Conservation (phyloP, 37 sponge, comb jelly and placozoan species). For the Spongia lamella region DNA sequence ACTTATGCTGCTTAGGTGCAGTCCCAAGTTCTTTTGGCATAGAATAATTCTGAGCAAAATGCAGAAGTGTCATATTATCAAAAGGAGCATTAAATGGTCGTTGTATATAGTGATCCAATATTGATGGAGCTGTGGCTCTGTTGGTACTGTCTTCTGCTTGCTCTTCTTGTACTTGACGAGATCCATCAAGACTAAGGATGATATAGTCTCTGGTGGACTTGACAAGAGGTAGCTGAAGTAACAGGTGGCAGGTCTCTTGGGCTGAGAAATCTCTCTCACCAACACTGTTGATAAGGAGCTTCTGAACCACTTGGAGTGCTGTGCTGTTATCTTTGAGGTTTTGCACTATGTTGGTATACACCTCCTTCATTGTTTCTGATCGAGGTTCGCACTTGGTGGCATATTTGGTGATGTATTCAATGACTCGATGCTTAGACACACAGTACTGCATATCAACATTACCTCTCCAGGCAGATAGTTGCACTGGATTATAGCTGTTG, state of each 20-base stretch:
- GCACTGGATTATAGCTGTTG: too few relatives aligned
- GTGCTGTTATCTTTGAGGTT: slow-evolving; percentile 10
- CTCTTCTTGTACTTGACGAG: slow-evolving; percentile 12
- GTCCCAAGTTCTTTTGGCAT: too few relatives aligned
- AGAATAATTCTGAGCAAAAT: slow-evolving; percentile 34
- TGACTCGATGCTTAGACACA: slow-evolving; percentile 27
- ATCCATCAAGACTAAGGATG: slow-evolving; percentile 43
- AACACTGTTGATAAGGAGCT: too few relatives aligned
- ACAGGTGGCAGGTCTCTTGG: too few relatives aligned
- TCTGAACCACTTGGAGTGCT: slow-evolving; percentile 16
- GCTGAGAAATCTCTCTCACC: slow-evolving; percentile 40
- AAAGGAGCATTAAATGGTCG: slow-evolving; percentile 23
- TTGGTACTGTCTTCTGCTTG: not conserved
- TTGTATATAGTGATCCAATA: slow-evolving; percentile 19
- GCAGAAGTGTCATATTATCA: slow-evolving; percentile 22
- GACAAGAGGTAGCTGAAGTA: slow-evolving; percentile 40
- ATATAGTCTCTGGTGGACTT: slow-evolving; percentile 27
- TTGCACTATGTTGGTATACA: slow-evolving; percentile 25
- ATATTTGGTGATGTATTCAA: slow-evolving; percentile 41
- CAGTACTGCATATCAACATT: slow-evolving; percentile 67
- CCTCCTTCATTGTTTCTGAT: slow-evolving; percentile 39
- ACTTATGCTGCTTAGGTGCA: not conserved
- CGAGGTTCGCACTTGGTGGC: slow-evolving; percentile 37
- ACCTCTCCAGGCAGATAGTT: slow-evolving; percentile 53
- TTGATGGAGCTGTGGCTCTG: slow-evolving; percentile 19